A percentile compares a stretch with the other conserved stretches of the same genome.
Evolutionary conservation across 2,888 invertebrate genomes (phyloP).

Genomic region (Periphyllus acericola): DNA sequence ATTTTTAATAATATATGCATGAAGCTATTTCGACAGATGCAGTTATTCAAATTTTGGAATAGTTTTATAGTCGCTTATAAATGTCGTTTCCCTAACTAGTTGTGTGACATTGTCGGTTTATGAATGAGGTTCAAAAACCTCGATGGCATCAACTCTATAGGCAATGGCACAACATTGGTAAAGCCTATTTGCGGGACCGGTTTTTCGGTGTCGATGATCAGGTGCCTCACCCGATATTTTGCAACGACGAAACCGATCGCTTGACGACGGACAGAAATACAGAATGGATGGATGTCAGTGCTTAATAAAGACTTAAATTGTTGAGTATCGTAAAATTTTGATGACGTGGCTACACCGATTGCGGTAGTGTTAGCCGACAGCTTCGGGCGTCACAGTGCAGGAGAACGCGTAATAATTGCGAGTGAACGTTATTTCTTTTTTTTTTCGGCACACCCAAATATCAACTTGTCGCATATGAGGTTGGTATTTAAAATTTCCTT

Average conservation of each 20-base stretch:
- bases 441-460: constrained; percentile 49
- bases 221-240: constrained; percentile 31
- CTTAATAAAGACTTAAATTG: constrained; percentile 8
- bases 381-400: background rate
- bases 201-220: background rate
- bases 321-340: background rate
- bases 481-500: background rate
- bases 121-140: constrained; percentile 58
- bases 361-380: constrained; percentile 5
- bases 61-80: background rate
- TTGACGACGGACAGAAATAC: background rate
- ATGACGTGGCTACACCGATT: constrained; percentile 37
- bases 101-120: constrained; percentile 33
- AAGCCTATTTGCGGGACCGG: constrained; percentile 22
- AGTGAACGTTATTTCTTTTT: constrained; percentile 21
- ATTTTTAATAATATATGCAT: background rate
- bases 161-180: constrained; percentile 27
- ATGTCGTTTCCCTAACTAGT: background rate
- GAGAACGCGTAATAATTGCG: background rate
- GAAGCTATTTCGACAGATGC: background rate
- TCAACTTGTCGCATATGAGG: background rate
- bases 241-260: constrained; percentile 42
- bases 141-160: constrained; percentile 1
- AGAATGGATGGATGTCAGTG: constrained; percentile 7
- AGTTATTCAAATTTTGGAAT: background rate